Base-by-base conservation (phyloP, 2,888 invertebrate genomes). In the Dasypogon diadema region DNA sequence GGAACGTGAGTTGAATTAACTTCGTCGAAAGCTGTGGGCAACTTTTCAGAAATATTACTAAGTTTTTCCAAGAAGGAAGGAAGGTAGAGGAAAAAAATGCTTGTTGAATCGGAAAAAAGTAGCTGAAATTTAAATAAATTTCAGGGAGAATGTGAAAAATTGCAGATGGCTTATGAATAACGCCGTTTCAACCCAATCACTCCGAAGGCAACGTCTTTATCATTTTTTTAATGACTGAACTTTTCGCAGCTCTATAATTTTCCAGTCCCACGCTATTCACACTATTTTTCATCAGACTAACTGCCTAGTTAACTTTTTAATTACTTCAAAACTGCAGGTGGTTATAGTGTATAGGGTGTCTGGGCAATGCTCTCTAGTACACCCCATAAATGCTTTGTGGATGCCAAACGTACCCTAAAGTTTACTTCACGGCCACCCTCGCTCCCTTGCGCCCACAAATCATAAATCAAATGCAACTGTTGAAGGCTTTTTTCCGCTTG, bases 381-480 rank as follows among this genome's bases (percentile, higher is more conserved):
- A 63, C 42, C 34, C 34, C 18, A 18, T 18, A 1, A n/a, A 8
- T 8, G 30, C 30, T 30, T 3, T 8, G 3, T 3, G 30, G 30
- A 30, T 5, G 30, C n/a, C n/a, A 18, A 30, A 21, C 42, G 10
- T 16, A 3, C n/a, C 56, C 63, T 30, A 12, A 12, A 6, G 42
- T 6, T 12, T 42, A n/a, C 55, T 55, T 55, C 54, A 18, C n/a
- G 34, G 16, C 8, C n/a, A n/a, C 22, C 26, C 18, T 18, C 34
- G 2, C 18, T 16, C 21, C 34, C 42, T 37, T 37, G 46, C 65
- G 46, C 14, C 65, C 65, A 46, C 54, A 54, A 72, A 55, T 72
- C 72, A 72, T 72, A 72, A 72, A 72, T 72, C 72, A 72, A 72
- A 72, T 72, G 72, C 72, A 72, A 72, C 72, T 72, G 72, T 54